These are phyloP conservation scores for Syrmaticus mikado DNA, from an alignment of 2,113 vertebrate species.

Conservation along the genomic window DNA sequence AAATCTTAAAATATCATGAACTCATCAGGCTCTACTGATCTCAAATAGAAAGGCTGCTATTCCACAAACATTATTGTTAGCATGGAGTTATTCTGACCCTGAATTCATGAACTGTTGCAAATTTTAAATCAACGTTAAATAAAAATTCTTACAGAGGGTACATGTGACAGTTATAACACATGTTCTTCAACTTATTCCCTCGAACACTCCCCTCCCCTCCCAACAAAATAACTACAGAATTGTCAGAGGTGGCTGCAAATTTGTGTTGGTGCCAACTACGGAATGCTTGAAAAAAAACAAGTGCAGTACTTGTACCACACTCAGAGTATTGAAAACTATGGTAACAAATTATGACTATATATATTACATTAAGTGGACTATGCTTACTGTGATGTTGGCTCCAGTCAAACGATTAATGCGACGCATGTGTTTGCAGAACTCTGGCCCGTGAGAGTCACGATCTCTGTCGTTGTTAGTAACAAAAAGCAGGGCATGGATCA, in stretches of 20 bases:
- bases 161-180: background rate
- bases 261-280: background rate
- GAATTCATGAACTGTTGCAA: background rate
- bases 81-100: background rate
- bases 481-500: conserved; percentile 98
- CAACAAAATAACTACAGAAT: background rate
- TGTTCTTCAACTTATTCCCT: background rate
- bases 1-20: background rate
- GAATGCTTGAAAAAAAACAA: background rate
- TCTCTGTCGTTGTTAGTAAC: conserved; percentile 94
- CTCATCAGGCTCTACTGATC: background rate
- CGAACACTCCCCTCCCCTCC: background rate
- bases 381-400: conserved; percentile 88
- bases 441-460: conserved; percentile 90
- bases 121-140: background rate
- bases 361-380: background rate
- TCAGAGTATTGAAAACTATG: background rate
- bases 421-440: conserved; percentile 96
- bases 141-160: background rate
- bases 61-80: background rate
- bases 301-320: background rate
- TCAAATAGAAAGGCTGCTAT: background rate
- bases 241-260: background rate
- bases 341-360: background rate
- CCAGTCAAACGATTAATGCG: conserved; percentile 91